phyloP scores from a whole-genome alignment of 1,140 invertebrate species.

The Idris sp. region DNA sequence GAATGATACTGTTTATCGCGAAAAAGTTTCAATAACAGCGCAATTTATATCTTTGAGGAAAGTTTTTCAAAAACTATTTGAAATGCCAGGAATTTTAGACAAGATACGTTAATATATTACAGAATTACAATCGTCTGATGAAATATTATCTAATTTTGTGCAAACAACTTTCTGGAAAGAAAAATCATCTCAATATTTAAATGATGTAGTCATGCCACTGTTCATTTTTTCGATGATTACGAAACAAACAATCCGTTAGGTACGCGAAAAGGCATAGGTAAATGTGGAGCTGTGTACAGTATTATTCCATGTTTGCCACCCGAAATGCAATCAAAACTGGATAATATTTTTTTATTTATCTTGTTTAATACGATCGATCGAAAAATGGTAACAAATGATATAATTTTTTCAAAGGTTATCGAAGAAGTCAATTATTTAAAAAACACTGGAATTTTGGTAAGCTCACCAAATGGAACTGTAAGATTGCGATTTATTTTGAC shows the following conservation, averaged over 20 bases:
- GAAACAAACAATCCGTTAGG: slow-evolving; percentile 65
- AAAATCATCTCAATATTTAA: slow-evolving; percentile 21
- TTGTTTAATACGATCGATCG: slow-evolving; percentile 59
- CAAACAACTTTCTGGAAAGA: slow-evolving; percentile 65
- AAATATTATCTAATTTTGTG: slow-evolving; percentile 56
- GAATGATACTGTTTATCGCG: no score
- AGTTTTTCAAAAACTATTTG: slow-evolving; percentile 50
- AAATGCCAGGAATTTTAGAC: slow-evolving; percentile 38
- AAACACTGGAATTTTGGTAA: slow-evolving; percentile 29
- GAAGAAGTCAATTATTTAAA: slow-evolving; percentile 52
- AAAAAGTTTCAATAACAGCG: slow-evolving; percentile 5
- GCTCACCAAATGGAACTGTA: slow-evolving; percentile 9
- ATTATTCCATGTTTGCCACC: slow-evolving; percentile 66
- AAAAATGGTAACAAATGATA: slow-evolving; percentile 56
- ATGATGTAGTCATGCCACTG: slow-evolving; percentile 63
- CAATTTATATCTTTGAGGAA: slow-evolving; percentile 39
- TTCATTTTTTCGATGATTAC: slow-evolving; percentile 63
- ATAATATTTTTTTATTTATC: slow-evolving; percentile 67
- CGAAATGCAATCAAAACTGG: slow-evolving; percentile 59
- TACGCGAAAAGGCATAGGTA: slow-evolving; percentile 60
- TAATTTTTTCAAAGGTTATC: slow-evolving; percentile 41
- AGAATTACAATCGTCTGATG: slow-evolving; percentile 33
- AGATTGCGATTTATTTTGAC: slow-evolving; percentile 16
- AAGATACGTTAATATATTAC: slow-evolving; percentile 31
- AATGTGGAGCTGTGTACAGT: slow-evolving; percentile 65